These are phyloP conservation scores for Drosophila jambulina DNA, from an alignment of 1,140 invertebrate genomes.

Conservation along the genomic window DNA sequence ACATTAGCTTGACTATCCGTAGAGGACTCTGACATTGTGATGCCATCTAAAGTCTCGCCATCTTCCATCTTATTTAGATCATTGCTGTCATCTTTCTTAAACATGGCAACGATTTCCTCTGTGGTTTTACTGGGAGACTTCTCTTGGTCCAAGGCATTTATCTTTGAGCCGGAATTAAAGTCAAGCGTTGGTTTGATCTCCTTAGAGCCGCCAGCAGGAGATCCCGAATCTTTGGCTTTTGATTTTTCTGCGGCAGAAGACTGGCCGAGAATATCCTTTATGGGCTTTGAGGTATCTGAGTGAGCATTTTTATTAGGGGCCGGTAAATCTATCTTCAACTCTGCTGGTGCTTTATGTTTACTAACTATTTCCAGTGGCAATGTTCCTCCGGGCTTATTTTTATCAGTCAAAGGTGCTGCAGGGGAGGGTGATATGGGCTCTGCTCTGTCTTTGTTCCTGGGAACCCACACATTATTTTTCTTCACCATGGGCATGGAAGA, in stretches of 20 bases:
- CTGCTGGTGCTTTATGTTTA: background rate
- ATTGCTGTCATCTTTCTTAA: background rate
- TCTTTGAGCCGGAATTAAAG: background rate
- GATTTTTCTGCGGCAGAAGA: no score
- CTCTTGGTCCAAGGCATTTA: background rate
- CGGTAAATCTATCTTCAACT: background rate
- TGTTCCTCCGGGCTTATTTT: background rate
- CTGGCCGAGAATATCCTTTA: background rate
- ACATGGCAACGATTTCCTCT: slow-evolving; percentile 19
- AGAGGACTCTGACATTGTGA: background rate
- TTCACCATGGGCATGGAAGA: background rate
- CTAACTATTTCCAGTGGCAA: slow-evolving; percentile 8
- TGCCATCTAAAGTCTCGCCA: background rate
- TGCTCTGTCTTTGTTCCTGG: background rate
- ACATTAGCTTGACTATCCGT: background rate
- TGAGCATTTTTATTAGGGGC: background rate
- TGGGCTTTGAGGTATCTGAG: background rate
- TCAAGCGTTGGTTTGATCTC: background rate
- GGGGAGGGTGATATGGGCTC: background rate
- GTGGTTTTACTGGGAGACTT: background rate
- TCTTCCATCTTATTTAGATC: background rate
- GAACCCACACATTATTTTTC: background rate
- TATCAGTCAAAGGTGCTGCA: background rate
- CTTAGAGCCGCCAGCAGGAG: no score
- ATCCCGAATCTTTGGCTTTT: background rate